Percentiles rank a stretch among this genome's conserved stretches.
Conservation (phyloP, 1,140 invertebrate genomes). For the Ctenoplectra terminalis region DNA sequence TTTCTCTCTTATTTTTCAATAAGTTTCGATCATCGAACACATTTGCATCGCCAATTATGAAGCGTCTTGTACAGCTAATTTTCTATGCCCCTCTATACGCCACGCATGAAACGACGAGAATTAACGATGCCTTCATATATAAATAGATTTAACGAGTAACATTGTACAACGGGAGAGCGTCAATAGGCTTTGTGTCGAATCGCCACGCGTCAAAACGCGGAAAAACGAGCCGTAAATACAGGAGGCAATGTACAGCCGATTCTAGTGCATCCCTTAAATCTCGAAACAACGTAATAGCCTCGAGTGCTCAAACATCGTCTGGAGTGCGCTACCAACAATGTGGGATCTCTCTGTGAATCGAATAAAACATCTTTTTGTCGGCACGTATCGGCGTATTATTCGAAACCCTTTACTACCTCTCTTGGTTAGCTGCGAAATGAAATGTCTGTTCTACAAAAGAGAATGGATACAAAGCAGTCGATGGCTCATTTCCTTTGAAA, state of each 20-base stretch:
- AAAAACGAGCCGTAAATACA: constrained; percentile 17
- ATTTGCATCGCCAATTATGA: not conserved
- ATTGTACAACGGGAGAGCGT: not conserved
- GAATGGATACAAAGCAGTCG: constrained; percentile 59
- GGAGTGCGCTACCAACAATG: constrained; percentile 42
- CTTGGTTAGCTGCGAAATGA: constrained; percentile 26
- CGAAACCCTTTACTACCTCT: constrained; percentile 61
- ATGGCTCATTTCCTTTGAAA: constrained; percentile 63
- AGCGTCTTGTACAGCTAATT: not conserved
- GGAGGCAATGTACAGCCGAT: constrained; percentile 7
- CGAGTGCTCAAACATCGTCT: constrained; percentile 25
- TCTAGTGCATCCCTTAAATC: constrained; percentile 29
- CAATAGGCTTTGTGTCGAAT: constrained; percentile 38
- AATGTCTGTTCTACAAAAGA: constrained; percentile 53
- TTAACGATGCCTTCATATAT: constrained; percentile 11
- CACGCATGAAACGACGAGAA: not conserved
- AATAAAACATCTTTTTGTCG: constrained; percentile 59
- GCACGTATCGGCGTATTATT: constrained; percentile 51
- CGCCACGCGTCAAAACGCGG: constrained; percentile 23
- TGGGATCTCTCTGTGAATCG: constrained; percentile 42
- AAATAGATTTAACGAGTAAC: constrained; percentile 23
- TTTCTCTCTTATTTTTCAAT: too few species aligned
- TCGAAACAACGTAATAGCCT: constrained; percentile 20
- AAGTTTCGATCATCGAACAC: not conserved
- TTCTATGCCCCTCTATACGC: not conserved